Percentiles rank a stretch among this genome's conserved stretches.
Evolutionary conservation across 2,888 invertebrate genomes (phyloP).

Genomic region (Erannis defoliaria): DNA sequence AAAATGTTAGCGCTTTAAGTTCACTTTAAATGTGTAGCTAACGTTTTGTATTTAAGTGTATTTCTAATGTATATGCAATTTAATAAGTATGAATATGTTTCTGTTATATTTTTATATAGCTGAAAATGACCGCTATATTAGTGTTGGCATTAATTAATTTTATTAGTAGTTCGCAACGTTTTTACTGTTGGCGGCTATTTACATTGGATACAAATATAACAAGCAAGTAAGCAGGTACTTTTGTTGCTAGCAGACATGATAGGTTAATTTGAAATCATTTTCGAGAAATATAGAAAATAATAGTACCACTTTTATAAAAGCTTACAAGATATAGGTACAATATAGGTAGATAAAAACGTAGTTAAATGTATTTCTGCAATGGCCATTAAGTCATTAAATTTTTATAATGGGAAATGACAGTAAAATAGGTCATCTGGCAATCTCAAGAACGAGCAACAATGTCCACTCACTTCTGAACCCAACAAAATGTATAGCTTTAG

Average conservation of each 20-base stretch:
- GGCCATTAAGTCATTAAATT: neutral
- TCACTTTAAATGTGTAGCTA: neutral
- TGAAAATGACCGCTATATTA: neutral
- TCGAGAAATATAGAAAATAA: no score
- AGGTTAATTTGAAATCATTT: no score
- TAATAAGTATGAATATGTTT: no score
- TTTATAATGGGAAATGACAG: neutral
- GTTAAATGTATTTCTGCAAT: neutral
- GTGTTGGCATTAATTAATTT: neutral
- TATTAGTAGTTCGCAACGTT: neutral
- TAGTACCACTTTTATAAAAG: no score
- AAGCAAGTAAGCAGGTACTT: no score
- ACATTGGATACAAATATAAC: no score
- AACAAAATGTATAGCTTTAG: neutral
- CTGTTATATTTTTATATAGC: neutral
- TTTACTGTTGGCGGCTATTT: neutral
- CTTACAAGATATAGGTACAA: no score
- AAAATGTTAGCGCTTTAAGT: conserved; percentile 23
- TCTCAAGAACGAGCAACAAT: neutral
- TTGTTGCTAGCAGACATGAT: no score
- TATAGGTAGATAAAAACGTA: neutral
- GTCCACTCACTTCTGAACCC: neutral
- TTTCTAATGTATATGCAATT: no score
- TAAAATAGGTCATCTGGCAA: neutral
- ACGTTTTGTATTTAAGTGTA: neutral